These are phyloP conservation scores for Cheilosia vernalis DNA, from an alignment of 2,888 invertebrate species.

Conservation along the genomic window DNA sequence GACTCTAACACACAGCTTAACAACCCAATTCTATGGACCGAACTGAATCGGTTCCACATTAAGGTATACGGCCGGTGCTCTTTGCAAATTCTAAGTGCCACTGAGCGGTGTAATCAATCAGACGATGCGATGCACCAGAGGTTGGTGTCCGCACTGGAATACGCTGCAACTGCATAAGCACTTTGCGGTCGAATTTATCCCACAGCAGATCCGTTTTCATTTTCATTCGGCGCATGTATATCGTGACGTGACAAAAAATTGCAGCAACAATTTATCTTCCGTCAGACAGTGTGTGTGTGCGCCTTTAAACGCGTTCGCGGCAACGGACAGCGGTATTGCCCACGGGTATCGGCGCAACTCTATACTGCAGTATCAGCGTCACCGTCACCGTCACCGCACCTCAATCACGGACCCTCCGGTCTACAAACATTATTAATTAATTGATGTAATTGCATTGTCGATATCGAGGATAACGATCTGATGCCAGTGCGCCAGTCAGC, in stretches of 20 bases:
- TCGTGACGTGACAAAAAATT: slow-evolving; percentile 75
- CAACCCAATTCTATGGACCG: slow-evolving; percentile 59
- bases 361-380: slow-evolving; percentile 25
- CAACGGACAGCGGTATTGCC: slow-evolving; percentile 60
- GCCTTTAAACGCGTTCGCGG: slow-evolving; percentile 57
- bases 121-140: slow-evolving; percentile 48
- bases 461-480: slow-evolving; percentile 81
- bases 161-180: slow-evolving; percentile 7
- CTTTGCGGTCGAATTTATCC: slow-evolving; percentile 42
- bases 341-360: slow-evolving; percentile 44
- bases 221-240: slow-evolving; percentile 65
- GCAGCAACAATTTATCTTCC: slow-evolving; percentile 71
- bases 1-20: slow-evolving; percentile 31
- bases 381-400: slow-evolving; percentile 41
- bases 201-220: slow-evolving; percentile 66
- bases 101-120: slow-evolving; percentile 71
- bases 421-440: slow-evolving; percentile 82
- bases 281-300: slow-evolving; percentile 63
- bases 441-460: slow-evolving; percentile 83
- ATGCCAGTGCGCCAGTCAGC: slow-evolving; percentile 30
- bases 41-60: slow-evolving; percentile 71
- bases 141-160: slow-evolving; percentile 31
- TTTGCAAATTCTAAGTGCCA: slow-evolving; percentile 68
- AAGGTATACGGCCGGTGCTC: slow-evolving; percentile 22
- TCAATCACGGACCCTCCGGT: slow-evolving; percentile 63